These are phyloP conservation scores for Helicoverpa zea DNA, from an alignment of 1,140 invertebrate species.

Conservation along the genomic window DNA sequence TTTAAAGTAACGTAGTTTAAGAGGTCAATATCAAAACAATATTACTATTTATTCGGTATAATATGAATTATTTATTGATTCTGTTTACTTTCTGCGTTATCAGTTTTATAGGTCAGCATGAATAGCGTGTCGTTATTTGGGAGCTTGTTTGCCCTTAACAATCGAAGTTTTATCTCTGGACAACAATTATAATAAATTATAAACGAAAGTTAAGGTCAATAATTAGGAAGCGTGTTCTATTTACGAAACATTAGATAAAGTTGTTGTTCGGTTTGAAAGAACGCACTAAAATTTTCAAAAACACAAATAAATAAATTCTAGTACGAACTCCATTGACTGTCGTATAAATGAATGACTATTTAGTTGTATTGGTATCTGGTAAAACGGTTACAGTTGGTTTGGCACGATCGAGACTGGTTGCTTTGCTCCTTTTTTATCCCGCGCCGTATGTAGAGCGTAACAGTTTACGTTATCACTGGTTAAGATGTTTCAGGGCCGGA, in stretches of 20 bases:
- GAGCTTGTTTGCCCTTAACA: conserved; percentile 60
- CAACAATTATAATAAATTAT: not conserved
- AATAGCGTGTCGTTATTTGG: conserved; percentile 63
- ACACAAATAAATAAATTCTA: too few relatives aligned
- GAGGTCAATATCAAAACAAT: conserved; percentile 81
- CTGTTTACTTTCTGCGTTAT: conserved; percentile 83
- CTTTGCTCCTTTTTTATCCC: conserved; percentile 42
- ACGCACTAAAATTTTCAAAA: too few relatives aligned
- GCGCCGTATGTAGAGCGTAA: conserved; percentile 39
- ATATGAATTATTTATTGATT: conserved; percentile 81
- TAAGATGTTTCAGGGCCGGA: conserved; percentile 46
- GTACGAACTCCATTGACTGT: too few relatives aligned
- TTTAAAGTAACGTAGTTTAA: conserved; percentile 59
- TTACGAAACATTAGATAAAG: conserved; percentile 1
- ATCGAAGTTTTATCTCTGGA: conserved; percentile 48
- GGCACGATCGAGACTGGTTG: conserved; percentile 27
- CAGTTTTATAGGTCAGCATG: conserved; percentile 78
- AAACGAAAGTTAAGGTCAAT: not conserved
- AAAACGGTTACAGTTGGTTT: conserved; percentile 25
- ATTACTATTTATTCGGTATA: conserved; percentile 70
- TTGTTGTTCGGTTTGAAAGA: not conserved
- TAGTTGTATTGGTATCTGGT: conserved; percentile 11
- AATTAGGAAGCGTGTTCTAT: not conserved
- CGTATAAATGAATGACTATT: conserved; percentile 26
- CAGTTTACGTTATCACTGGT: conserved; percentile 44